These are phyloP conservation scores for Byasa hedistus DNA, from an alignment of 2,888 invertebrate species.

Conservation along the genomic window DNA sequence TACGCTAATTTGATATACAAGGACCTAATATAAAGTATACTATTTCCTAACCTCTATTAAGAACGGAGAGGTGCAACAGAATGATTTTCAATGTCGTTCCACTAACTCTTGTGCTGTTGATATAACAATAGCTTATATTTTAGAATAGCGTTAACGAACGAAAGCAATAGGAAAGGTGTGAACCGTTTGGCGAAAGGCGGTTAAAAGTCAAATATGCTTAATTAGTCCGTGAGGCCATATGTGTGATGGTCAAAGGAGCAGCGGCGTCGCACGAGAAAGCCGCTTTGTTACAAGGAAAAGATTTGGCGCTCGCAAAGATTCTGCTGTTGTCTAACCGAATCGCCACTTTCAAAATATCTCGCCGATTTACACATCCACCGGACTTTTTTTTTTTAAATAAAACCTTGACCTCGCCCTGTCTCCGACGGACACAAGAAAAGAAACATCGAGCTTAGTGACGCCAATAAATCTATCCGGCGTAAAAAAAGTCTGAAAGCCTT, in stretches of 20 bases:
- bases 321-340: slow-evolving; percentile 16
- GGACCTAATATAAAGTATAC: no score
- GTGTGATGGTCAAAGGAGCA: slow-evolving; percentile 14
- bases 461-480: no score
- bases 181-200: slow-evolving; percentile 7
- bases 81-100: no score
- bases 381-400: neutral
- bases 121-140: neutral
- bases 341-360: slow-evolving; percentile 30
- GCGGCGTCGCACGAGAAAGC: slow-evolving; percentile 29
- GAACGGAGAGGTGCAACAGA: no score
- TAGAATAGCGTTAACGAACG: slow-evolving; percentile 1
- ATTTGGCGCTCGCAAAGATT: slow-evolving; percentile 28
- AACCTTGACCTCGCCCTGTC: slow-evolving; percentile 6
- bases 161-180: neutral
- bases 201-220: slow-evolving; percentile 20
- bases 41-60: no score
- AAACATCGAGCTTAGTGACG: neutral
- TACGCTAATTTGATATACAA: no score
- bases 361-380: neutral
- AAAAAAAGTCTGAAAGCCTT: neutral
- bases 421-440: neutral
- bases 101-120: no score
- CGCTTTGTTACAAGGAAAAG: slow-evolving; percentile 26
- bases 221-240: slow-evolving; percentile 16